Evolutionary conservation across 2,113 vertebrate genomes (phyloP).

Genomic region (Corythornis madagascariensis): DNA sequence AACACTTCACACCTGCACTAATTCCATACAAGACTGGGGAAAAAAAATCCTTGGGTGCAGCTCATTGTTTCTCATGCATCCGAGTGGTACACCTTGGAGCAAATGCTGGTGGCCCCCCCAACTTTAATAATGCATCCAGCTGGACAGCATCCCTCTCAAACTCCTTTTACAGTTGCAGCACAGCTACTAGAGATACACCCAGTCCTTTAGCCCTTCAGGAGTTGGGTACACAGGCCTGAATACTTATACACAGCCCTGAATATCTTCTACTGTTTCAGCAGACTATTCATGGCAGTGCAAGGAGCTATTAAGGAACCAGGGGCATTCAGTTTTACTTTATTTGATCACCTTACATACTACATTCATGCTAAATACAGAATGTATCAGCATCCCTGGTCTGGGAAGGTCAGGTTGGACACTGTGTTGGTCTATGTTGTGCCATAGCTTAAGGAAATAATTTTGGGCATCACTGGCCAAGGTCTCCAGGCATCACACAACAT

Average conservation of each 20-base stretch:
- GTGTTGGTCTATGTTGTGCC: background rate
- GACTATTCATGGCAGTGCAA: background rate
- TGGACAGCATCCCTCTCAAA: background rate
- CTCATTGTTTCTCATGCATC: background rate
- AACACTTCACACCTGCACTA: background rate
- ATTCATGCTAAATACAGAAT: background rate
- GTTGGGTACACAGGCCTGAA: background rate
- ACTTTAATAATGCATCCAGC: background rate
- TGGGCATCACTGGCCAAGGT: background rate
- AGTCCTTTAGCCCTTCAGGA: background rate
- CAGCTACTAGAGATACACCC: background rate
- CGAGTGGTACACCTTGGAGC: background rate
- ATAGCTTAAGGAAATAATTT: background rate
- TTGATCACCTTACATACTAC: background rate
- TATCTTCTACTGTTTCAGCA: background rate
- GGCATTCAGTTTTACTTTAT: background rate
- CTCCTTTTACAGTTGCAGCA: background rate
- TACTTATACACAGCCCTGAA: background rate
- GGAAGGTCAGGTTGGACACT: accelerated
- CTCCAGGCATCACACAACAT: background rate
- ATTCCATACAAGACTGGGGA: background rate
- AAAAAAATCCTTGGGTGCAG: background rate
- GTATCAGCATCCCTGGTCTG: accelerated
- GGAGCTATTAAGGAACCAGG: background rate
- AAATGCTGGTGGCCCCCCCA: background rate